phyloP scores from a whole-genome alignment of 1,140 invertebrate species.

The Microplitis mediator region DNA sequence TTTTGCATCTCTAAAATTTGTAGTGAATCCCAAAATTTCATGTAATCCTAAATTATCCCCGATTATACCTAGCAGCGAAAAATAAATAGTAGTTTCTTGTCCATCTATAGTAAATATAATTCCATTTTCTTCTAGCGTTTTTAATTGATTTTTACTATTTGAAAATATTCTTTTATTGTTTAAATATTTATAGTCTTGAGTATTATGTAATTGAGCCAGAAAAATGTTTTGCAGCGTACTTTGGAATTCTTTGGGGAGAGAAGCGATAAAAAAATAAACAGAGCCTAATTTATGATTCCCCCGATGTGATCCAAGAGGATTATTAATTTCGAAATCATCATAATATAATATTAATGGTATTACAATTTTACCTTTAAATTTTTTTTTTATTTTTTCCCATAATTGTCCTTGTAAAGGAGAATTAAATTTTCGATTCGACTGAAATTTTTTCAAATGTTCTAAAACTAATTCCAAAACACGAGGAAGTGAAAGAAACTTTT shows the following conservation, averaged over 20 bases:
- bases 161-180: conserved; percentile 23
- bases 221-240: conserved; percentile 39
- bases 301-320: conserved; percentile 37
- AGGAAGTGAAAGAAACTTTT: neutral
- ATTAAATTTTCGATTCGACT: neutral
- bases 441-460: no score
- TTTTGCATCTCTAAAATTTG: conserved; percentile 4
- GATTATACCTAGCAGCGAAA: conserved; percentile 11
- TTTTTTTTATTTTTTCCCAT: conserved; percentile 24
- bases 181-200: conserved; percentile 29
- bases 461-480: no score
- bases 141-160: conserved; percentile 21
- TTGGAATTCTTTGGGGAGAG: conserved; percentile 32
- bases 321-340: conserved; percentile 42
- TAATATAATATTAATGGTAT: conserved; percentile 34
- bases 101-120: conserved; percentile 12
- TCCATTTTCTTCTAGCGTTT: conserved; percentile 14
- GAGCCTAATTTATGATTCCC: conserved; percentile 36
- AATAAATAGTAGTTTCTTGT: conserved; percentile 14
- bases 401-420: conserved; percentile 22
- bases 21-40: conserved; percentile 16
- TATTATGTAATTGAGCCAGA: conserved; percentile 33
- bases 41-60: conserved; percentile 30
- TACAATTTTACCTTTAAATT: conserved; percentile 22
- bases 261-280: conserved; percentile 33